Percentiles rank a stretch among this genome's conserved stretches.
Evolutionary conservation across 2,797 vertebrate species (phyloP).

Genomic region (Myiotriccus ornatus): DNA sequence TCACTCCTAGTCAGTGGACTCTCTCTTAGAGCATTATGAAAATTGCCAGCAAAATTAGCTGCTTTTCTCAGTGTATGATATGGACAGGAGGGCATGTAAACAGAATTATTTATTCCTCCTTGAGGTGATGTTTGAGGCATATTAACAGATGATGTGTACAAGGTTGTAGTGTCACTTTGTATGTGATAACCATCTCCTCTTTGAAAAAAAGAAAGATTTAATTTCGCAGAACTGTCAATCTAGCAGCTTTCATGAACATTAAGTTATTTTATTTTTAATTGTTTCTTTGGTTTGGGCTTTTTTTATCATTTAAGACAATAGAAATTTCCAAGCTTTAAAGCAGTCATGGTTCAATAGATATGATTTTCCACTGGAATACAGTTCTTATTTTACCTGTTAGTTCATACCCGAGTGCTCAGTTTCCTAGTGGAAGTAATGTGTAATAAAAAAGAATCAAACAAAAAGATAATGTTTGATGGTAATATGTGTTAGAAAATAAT

Average conservation of each 20-base stretch:
- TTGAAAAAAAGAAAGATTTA: neutral
- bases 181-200: neutral
- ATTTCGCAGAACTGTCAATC: neutral
- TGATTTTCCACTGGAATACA: neutral
- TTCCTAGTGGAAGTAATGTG: neutral
- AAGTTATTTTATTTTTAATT: neutral
- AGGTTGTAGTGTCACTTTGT: neutral
- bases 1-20: neutral
- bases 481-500: neutral
- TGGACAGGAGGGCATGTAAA: neutral
- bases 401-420: neutral
- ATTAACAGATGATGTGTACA: neutral
- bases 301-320: neutral
- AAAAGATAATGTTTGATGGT: neutral
- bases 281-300: neutral
- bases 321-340: neutral
- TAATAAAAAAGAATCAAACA: neutral
- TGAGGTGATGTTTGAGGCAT: neutral
- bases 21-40: neutral
- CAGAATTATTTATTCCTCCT: neutral
- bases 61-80: neutral
- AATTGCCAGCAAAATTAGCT: neutral
- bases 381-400: neutral
- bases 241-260: neutral
- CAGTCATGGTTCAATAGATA: neutral